Evolutionary conservation across 2,797 vertebrate species (phyloP).

Genomic region (Thripadectes ignobilis): DNA sequence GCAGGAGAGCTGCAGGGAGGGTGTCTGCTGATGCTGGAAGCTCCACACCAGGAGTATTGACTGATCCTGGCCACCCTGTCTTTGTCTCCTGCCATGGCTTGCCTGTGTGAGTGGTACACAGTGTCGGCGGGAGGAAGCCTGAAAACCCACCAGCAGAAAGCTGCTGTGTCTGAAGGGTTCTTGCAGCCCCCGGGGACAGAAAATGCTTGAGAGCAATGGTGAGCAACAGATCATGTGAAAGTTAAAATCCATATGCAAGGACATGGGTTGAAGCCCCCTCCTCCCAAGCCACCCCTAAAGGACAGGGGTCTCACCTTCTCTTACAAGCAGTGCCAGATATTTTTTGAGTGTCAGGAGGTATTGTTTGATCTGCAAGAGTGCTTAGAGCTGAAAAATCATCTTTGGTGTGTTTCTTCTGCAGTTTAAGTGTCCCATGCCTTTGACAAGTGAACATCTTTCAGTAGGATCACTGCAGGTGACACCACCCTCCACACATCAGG

Average conservation of each 20-base stretch:
- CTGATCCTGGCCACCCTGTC: neutral
- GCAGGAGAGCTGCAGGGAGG: accelerated
- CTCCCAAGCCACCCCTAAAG: neutral
- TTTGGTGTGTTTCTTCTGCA: neutral
- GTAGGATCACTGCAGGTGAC: neutral
- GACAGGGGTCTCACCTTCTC: neutral
- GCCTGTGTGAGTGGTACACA: neutral
- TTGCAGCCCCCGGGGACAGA: neutral
- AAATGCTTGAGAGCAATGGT: accelerated
- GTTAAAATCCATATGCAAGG: neutral
- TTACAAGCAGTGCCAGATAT: neutral
- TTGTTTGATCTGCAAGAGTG: neutral
- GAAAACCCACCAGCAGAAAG: neutral
- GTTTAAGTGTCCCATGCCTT: neutral
- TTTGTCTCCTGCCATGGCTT: accelerated
- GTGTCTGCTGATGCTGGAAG: neutral
- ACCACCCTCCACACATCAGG: neutral
- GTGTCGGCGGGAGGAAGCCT: neutral
- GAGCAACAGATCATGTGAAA: neutral
- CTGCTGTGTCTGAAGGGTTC: neutral
- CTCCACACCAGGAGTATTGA: accelerated
- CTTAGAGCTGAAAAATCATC: neutral
- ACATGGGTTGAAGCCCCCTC: neutral
- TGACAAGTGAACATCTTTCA: neutral
- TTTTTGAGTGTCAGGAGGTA: neutral